Percentiles rank a stretch among this genome's conserved stretches.
Conservation (phyloP, 1,140 invertebrate genomes). For the Zophobas morio region DNA sequence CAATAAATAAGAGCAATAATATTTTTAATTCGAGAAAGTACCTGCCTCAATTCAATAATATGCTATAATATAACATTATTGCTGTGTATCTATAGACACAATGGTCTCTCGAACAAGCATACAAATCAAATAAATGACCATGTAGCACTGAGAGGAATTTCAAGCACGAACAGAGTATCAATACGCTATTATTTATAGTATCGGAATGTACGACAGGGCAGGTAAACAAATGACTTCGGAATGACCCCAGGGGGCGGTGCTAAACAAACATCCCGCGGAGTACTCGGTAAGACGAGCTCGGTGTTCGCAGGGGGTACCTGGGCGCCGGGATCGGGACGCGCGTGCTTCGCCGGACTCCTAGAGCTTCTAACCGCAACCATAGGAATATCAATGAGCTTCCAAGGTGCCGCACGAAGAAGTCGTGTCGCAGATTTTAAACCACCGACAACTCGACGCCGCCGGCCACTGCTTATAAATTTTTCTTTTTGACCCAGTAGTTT, state of each 20-base stretch:
- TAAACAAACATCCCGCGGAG: conserved; percentile 60
- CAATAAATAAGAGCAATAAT: conserved; percentile 43
- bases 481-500: too few relatives aligned
- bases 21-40: conserved; percentile 51
- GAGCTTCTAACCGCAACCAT: conserved; percentile 3
- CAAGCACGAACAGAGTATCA: conserved; percentile 55
- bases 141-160: conserved; percentile 55
- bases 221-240: conserved; percentile 60
- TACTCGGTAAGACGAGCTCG: conserved; percentile 24
- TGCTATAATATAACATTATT: conserved; percentile 57
- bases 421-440: too few relatives aligned
- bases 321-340: conserved; percentile 43
- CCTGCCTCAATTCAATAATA: conserved; percentile 55
- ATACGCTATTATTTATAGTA: conserved; percentile 60
- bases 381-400: conserved; percentile 6
- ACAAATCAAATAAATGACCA: conserved; percentile 60
- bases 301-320: conserved; percentile 21
- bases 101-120: conserved; percentile 55
- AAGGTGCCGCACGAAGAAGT: too few relatives aligned
- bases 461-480: too few relatives aligned
- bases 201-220: conserved; percentile 56
- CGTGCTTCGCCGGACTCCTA: conserved; percentile 23
- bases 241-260: conserved; percentile 57
- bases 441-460: too few relatives aligned
- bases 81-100: conserved; percentile 57